A percentile compares a stretch with the other conserved stretches of the same genome.
These are phyloP conservation scores for Drosophila yooni DNA, from an alignment of 2,888 invertebrate genomes.

Conservation along the genomic window DNA sequence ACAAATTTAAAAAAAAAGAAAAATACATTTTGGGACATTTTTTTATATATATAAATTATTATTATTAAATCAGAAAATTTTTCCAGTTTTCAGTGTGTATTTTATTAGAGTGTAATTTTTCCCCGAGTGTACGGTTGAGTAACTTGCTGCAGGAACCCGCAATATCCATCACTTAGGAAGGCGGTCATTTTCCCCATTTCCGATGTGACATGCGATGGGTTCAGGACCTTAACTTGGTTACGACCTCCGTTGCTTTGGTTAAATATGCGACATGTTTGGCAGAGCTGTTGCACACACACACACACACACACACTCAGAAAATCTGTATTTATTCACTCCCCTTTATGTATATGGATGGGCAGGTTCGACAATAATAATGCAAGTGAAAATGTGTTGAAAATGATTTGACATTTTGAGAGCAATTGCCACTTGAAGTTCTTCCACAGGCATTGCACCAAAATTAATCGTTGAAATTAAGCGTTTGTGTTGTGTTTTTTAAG, in stretches of 20 bases:
- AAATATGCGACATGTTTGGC: background rate
- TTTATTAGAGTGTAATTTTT: background rate
- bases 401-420: constrained; percentile 24
- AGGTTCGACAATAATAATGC: background rate
- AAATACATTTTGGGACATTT: background rate
- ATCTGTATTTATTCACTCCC: constrained; percentile 10
- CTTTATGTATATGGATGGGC: background rate
- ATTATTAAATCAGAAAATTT: background rate
- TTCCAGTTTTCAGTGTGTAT: background rate
- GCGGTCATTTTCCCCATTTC: constrained; percentile 2
- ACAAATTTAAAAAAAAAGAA: background rate
- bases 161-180: background rate
- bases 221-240: background rate
- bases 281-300: background rate
- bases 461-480: background rate
- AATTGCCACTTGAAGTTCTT: constrained; percentile 21
- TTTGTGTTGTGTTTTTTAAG: background rate
- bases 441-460: constrained; percentile 22
- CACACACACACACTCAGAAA: background rate
- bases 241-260: background rate
- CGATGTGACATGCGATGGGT: background rate
- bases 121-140: background rate
- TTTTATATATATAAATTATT: background rate
- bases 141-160: background rate
- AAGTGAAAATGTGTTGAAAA: constrained; percentile 1